These are phyloP conservation scores for Megatriorchis doriae DNA, from an alignment of 2,113 vertebrate species.

Conservation along the genomic window DNA sequence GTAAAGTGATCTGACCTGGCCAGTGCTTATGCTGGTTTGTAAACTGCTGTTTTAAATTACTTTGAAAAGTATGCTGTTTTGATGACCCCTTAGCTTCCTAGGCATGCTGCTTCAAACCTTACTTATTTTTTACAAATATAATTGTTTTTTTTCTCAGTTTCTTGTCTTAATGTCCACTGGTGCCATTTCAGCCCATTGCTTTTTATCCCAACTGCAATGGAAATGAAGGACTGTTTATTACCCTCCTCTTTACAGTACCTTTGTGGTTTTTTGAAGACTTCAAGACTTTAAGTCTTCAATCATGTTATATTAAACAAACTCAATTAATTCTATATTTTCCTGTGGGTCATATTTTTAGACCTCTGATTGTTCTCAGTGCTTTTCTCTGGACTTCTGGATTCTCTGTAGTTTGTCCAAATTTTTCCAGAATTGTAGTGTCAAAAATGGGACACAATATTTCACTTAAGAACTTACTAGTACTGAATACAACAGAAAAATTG, in stretches of 20 bases:
- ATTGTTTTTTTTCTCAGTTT: background rate
- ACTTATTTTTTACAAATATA: background rate
- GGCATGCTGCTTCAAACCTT: background rate
- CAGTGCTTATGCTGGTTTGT: background rate
- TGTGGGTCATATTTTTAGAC: background rate
- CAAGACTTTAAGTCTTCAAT: background rate
- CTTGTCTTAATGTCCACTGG: background rate
- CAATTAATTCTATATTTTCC: background rate
- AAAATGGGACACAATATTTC: background rate
- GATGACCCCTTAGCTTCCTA: background rate
- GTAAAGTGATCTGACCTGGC: background rate
- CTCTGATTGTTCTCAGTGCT: background rate
- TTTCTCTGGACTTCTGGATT: background rate
- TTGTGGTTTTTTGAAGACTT: background rate
- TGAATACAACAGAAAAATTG: background rate
- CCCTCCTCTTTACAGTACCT: background rate
- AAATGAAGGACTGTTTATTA: background rate
- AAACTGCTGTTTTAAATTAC: background rate
- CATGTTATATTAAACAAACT: background rate
- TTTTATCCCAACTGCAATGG: background rate
- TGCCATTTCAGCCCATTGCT: background rate
- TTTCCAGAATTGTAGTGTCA: background rate
- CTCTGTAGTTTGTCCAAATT: background rate
- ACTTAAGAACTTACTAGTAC: background rate
- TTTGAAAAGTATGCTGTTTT: background rate